These are phyloP conservation scores for Oscheius myriophilus DNA, from an alignment of 2,888 invertebrate genomes.

Conservation along the genomic window DNA sequence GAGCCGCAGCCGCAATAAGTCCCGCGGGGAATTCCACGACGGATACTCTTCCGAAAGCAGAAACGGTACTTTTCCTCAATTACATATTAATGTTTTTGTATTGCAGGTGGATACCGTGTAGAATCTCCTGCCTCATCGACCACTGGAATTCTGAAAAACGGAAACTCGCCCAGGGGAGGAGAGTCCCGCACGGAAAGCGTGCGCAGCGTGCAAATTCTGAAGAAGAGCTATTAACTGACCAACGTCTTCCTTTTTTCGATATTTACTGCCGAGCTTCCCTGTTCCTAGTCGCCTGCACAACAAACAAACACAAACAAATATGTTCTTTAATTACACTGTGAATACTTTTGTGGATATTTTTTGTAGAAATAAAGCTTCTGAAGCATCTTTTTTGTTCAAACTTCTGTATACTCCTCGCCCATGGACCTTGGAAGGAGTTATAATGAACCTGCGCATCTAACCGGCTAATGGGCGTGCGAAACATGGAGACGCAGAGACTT, in stretches of 20 bases:
- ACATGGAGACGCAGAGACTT: no score
- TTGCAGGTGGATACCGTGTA: slow-evolving; percentile 48
- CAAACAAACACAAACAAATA: no score
- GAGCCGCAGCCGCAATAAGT: slow-evolving; percentile 20
- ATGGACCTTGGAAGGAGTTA: no score
- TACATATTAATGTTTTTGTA: not conserved
- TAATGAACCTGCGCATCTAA: no score
- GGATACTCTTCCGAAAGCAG: slow-evolving; percentile 43
- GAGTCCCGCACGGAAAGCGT: slow-evolving; percentile 47
- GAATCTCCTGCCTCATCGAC: slow-evolving; percentile 57
- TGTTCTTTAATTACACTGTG: no score
- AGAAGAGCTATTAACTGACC: slow-evolving; percentile 46
- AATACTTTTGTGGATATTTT: no score
- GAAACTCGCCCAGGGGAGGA: slow-evolving; percentile 33
- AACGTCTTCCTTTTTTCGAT: not conserved
- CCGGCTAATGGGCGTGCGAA: no score
- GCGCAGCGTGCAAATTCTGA: slow-evolving; percentile 56
- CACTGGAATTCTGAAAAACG: slow-evolving; percentile 51
- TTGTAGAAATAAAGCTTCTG: no score
- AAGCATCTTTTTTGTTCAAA: no score
- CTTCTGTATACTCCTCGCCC: no score
- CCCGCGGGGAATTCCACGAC: slow-evolving; percentile 37
- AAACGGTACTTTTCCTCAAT: slow-evolving; percentile 37
- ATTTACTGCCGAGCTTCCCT: no score
- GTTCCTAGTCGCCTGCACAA: no score